Evolutionary conservation across 2,888 invertebrate genomes (phyloP).

Genomic region (Drosophila parthenogenetica): DNA sequence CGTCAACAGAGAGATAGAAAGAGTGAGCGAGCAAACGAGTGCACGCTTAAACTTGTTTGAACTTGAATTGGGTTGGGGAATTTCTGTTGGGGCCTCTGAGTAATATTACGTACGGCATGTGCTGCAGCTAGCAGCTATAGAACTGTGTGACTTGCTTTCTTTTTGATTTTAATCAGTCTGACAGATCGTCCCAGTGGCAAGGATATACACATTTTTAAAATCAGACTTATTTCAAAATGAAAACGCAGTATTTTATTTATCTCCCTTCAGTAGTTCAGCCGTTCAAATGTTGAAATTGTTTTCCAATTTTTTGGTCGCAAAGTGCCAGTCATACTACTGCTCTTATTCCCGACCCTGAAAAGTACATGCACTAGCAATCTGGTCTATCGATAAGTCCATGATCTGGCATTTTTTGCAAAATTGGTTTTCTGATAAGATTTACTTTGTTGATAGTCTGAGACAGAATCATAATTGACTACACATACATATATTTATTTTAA

Average conservation of each 20-base stretch:
- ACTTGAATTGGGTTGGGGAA: conserved; percentile 2
- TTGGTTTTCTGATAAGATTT: conserved; percentile 40
- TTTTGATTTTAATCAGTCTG: conserved; percentile 7
- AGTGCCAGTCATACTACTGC: conserved; percentile 47
- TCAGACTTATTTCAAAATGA: neutral
- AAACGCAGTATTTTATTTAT: neutral
- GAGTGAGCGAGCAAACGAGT: conserved; percentile 23
- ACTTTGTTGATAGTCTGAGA: conserved; percentile 43
- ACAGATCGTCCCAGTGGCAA: neutral
- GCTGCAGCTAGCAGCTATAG: neutral
- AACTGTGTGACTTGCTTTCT: neutral
- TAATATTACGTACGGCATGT: conserved; percentile 25
- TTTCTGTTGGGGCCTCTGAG: conserved; percentile 11
- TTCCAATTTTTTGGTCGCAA: conserved; percentile 17
- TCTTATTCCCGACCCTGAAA: conserved; percentile 34
- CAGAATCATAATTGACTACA: neutral
- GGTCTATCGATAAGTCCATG: conserved; percentile 30
- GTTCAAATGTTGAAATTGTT: conserved; percentile 12
- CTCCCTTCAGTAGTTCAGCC: conserved; percentile 28
- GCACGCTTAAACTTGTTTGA: conserved; percentile 4
- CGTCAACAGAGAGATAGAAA: conserved; percentile 21
- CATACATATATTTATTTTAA: no score
- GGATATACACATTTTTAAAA: conserved; percentile 11
- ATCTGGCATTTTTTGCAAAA: conserved; percentile 26
- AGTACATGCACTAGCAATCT: conserved; percentile 16